A percentile compares a stretch with the other conserved stretches of the same genome.
Evolutionary conservation across 2,888 invertebrate genomes (phyloP).

Genomic region (Brassicogethes aeneus): DNA sequence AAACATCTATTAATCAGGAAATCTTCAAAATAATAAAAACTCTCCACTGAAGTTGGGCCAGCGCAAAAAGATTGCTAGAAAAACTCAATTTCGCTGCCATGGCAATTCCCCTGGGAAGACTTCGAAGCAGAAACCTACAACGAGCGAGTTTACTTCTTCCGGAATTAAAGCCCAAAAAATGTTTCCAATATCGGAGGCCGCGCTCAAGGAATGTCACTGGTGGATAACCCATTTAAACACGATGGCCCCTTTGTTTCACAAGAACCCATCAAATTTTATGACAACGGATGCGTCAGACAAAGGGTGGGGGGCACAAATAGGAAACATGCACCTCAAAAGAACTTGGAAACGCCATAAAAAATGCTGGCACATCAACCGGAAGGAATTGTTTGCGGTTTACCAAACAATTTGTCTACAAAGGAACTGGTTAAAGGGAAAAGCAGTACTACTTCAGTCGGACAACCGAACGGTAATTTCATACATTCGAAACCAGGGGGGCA

Average conservation of each 20-base stretch:
- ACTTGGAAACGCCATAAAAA: constrained; percentile 9
- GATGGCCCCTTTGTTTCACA: neutral
- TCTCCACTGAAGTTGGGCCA: constrained; percentile 3
- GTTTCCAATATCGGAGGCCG: neutral
- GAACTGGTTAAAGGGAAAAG: constrained; percentile 4
- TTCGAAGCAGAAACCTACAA: neutral
- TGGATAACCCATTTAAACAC: constrained; percentile 5
- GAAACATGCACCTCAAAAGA: constrained; percentile 4
- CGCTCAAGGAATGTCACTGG: constrained; percentile 3
- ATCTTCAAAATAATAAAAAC: neutral
- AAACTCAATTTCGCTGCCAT: constrained; percentile 2
- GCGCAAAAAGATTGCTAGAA: neutral
- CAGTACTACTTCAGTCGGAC: constrained; percentile 16
- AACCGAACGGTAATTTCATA: constrained; percentile 13
- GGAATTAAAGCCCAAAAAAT: neutral
- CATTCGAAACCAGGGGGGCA: constrained; percentile 9
- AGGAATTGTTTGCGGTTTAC: constrained; percentile 15
- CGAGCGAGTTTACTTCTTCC: neutral
- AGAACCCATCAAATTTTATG: neutral
- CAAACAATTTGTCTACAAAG: constrained; percentile 4
- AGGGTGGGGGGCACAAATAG: constrained; percentile 16
- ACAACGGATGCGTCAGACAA: constrained; percentile 10
- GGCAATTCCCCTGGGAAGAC: constrained; percentile 5
- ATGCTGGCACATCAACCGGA: constrained; percentile 16
- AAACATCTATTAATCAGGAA: neutral